Evolutionary conservation across 30 jellyfish, hydroid and myxozoan species (phyloP), one percentile per base, ranked within the genome.

Genomic region (Thelohanellus kitauei): DNA sequence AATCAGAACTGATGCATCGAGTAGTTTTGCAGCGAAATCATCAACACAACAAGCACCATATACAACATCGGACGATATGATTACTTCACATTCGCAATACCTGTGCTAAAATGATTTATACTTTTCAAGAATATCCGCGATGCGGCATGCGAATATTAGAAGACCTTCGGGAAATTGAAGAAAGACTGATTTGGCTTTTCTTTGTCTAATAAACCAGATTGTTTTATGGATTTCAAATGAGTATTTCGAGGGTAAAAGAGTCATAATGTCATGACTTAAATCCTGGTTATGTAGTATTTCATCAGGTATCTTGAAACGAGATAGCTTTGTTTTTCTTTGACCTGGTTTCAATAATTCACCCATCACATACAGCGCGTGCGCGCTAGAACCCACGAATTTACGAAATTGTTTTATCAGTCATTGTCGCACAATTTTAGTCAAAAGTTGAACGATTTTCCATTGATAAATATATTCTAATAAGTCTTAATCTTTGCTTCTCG

Each of bases 21-120:
- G 43, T 10, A 88, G 86, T 16, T 68, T 46, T 20, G 98, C 89
- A 29, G 98, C 51, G 39, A 31, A 80, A 51, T 80, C 98, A 66
- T 80, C 98, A 11, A 80, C 85, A 48, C 98, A 80, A 52, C 98
- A 80, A 8, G 98, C 98, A 23, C 98, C 98, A 38, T 80, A 80
- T 40, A 89, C 58, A 14, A 80, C 89, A 44, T 80, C 98, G 34
- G 89, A 84, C 98, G 66, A 57, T 14, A 80, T 68, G 8, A 80
- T 24, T 5, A 85, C 54, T 38, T 80, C 3, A 78, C 90, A 1
- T 33, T 64, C 10, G 98, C 59, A 38, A 80, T 64, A 27, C 98
- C 66, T 20, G 1, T 6, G 19, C 24, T 2, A 14, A 48, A 6
- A 32, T 5, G 3, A 25, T 1, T 27, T 5, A 22, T 52, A 82